Evolutionary conservation across 2,113 vertebrate genomes (phyloP).

Genomic region (Cranoglanis bouderius): DNA sequence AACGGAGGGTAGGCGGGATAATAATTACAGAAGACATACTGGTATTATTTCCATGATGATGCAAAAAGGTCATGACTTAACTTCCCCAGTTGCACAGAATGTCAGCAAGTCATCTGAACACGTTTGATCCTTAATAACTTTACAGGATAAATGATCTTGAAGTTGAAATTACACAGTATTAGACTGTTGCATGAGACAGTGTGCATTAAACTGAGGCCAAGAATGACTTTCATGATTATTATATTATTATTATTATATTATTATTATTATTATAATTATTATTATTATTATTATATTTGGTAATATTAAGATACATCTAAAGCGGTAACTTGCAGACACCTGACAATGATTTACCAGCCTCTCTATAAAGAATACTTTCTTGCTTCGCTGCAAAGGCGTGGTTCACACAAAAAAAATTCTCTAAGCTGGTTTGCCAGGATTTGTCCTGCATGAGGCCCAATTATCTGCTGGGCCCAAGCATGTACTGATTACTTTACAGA

Average conservation of each 20-base stretch:
- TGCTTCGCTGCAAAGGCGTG: not conserved
- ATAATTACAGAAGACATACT: not conserved
- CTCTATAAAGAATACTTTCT: not conserved
- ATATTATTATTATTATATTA: too few relatives aligned
- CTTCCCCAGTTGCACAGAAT: not conserved
- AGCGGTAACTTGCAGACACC: not conserved
- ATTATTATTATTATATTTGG: too few relatives aligned
- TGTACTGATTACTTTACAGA: not conserved
- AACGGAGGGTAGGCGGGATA: too few relatives aligned
- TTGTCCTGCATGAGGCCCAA: not conserved
- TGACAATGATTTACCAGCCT: not conserved
- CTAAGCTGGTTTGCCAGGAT: conserved; percentile 31
- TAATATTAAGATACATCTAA: too few relatives aligned
- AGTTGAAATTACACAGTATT: not conserved
- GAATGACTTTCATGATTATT: too few relatives aligned
- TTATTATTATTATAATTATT: too few relatives aligned
- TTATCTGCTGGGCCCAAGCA: conserved; percentile 8
- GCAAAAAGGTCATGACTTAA: not conserved
- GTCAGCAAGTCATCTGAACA: not conserved
- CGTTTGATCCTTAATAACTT: not conserved
- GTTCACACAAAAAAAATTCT: not conserved
- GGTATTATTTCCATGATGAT: conserved; percentile 1
- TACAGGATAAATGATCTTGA: not conserved
- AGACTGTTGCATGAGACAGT: not conserved
- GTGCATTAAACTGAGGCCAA: not conserved